These are phyloP conservation scores for Pempheris klunzingeri DNA, from an alignment of 2,797 vertebrate species.

Conservation along the genomic window DNA sequence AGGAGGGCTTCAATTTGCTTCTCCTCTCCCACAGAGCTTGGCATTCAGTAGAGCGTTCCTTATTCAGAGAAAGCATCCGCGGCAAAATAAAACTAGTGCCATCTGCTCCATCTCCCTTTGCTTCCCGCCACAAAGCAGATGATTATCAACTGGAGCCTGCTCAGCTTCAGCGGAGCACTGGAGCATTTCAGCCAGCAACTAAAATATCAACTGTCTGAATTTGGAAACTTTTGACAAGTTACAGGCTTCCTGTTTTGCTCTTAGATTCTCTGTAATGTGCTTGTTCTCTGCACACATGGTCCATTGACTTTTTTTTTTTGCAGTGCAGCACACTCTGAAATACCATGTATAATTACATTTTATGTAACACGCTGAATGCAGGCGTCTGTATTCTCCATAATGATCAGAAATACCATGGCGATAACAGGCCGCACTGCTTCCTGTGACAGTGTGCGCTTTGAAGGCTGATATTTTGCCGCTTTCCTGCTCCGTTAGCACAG, in stretches of 20 bases:
- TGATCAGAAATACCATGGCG: constrained; percentile 31
- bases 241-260: constrained; percentile 58
- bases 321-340: constrained; percentile 51
- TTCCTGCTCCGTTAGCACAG: constrained; percentile 5
- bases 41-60: constrained; percentile 83
- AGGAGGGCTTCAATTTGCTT: constrained; percentile 82
- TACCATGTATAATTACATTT: constrained; percentile 58
- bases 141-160: constrained; percentile 81
- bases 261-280: constrained; percentile 37
- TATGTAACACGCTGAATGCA: constrained; percentile 47
- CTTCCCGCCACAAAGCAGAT: constrained; percentile 79
- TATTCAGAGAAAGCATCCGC: constrained; percentile 83
- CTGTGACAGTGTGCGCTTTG: constrained; percentile 41
- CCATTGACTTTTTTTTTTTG: constrained; percentile 62
- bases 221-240: constrained; percentile 70
- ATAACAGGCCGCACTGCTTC: constrained; percentile 25
- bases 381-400: constrained; percentile 31
- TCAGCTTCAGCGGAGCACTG: constrained; percentile 67
- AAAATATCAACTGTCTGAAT: constrained; percentile 72
- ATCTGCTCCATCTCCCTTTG: constrained; percentile 80
- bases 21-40: constrained; percentile 81
- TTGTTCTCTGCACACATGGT: constrained; percentile 54
- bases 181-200: constrained; percentile 68
- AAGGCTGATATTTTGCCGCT: constrained; percentile 46
- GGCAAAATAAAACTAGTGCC: constrained; percentile 80